Percentiles rank a stretch among this genome's conserved stretches.
phyloP scores from a whole-genome alignment of 2,888 invertebrate genomes.

The Eupithecia insigniata region DNA sequence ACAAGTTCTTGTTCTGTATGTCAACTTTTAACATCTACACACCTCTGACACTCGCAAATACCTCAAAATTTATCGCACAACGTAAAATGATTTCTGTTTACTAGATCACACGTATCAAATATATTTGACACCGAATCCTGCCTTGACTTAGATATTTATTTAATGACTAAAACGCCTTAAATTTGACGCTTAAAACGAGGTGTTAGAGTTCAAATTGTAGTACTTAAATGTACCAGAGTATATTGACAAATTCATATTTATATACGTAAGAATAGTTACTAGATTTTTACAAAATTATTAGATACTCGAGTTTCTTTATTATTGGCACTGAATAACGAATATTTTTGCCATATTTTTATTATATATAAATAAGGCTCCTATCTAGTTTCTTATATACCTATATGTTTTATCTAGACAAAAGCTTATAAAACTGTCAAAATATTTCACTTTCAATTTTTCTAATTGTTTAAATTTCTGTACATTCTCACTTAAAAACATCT shows the following conservation, averaged over 20 bases:
- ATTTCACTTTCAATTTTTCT: not conserved
- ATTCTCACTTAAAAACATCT: not conserved
- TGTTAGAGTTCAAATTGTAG: conserved; percentile 26
- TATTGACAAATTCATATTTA: conserved; percentile 35
- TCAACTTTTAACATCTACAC: conserved; percentile 22
- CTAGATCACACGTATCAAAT: conserved; percentile 25
- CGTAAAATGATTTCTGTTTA: conserved; percentile 28
- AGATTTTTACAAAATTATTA: conserved; percentile 25
- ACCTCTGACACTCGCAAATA: conserved; percentile 32
- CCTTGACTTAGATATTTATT: conserved; percentile 30
- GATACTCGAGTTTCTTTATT: conserved; percentile 12
- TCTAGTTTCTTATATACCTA: not conserved
- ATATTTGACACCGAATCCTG: conserved; percentile 35
- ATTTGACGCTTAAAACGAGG: conserved; percentile 29
- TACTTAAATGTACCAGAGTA: conserved; percentile 31
- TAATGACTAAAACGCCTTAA: conserved; percentile 33
- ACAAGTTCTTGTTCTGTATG: conserved; percentile 32
- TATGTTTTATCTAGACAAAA: not conserved
- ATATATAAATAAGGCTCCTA: not conserved
- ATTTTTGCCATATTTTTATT: not conserved
- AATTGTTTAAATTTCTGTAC: not conserved
- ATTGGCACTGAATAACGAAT: conserved; percentile 18
- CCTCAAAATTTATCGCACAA: conserved; percentile 40
- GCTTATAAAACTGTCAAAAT: not conserved
- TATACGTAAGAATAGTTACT: conserved; percentile 26